Base-by-base conservation (phyloP, 2,113 vertebrate genomes). In the Butorides virescens region DNA sequence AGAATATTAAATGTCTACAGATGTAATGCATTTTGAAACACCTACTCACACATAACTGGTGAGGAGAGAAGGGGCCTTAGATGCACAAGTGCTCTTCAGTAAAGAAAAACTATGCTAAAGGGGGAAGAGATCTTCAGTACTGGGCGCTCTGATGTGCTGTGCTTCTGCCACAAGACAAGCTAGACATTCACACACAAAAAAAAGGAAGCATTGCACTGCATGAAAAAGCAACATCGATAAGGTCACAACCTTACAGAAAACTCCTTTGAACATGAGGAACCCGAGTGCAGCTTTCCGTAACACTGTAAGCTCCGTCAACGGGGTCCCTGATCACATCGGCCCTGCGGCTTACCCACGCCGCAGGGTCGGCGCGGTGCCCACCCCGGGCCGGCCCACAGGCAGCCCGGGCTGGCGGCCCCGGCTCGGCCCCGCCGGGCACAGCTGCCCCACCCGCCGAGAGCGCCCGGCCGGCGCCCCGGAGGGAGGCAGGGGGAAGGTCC, bases 281-380 rank as follows among this genome's bases (percentile, higher is more conserved):
- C 15, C 16, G 4, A 20, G 20, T 16, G 49, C 2, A 47, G 55
- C 4, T 26, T 14, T 27, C 62, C 22, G 0, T 5, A 34, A n/a
- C 16, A 3, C 0, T 8, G 1, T 1, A 8, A 53, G 46, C 23
- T 74, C 5, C 18, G 13, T 3, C 63, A 72, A 0, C 2, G 0
- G 20, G 13, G 23, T 2, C 34, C 15, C 74, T 4, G 50, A 22
- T 23, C 27, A 37, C 78, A 12, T 1, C 10, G 86, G 42, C 68
- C 68, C 82, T 0, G 19, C 3, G 37, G 10, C 44, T 70, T 23
- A 15, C 3, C 36, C 14, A 3, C 7, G 4, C 6, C 32, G 17
- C 8, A 3, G 11, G 34, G 8, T 12, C 22, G 22, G 47, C 11
- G n/a, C 50, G 26, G 30, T 15, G 55, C 72, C 62, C 3, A 5